phyloP scores from a whole-genome alignment of 2,797 vertebrate genomes.

The Borostomias antarcticus region DNA sequence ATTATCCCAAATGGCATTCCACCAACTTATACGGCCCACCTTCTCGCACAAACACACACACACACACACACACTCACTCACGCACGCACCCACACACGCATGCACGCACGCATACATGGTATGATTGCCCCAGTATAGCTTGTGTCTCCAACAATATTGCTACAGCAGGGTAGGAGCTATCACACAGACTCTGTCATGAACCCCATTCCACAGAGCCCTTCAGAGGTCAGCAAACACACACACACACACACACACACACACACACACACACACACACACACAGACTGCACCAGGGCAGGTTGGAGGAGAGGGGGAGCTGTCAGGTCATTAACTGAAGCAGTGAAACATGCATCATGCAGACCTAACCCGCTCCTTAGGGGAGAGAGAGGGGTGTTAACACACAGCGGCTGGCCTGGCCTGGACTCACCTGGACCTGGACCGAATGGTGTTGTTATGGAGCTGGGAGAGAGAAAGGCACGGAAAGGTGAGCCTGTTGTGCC shows the following conservation, averaged over 20 bases:
- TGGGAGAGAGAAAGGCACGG: not conserved
- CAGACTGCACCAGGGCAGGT: not conserved
- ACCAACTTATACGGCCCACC: slow-evolving; percentile 3
- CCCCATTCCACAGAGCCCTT: slow-evolving; percentile 4
- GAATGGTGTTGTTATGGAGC: too few species aligned
- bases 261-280: slow-evolving; percentile 11
- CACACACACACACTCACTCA: not conserved
- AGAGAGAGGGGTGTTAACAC: slow-evolving; percentile 42
- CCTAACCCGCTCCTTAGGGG: slow-evolving; percentile 25
- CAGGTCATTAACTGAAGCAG: slow-evolving; percentile 65
- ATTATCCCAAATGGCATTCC: slow-evolving; percentile 4
- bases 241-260: not conserved
- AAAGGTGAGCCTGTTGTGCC: not conserved
- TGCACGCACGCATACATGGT: not conserved
- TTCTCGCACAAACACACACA: not conserved
- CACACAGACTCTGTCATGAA: not conserved
- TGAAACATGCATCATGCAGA: slow-evolving; percentile 50
- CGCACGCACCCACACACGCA: too few species aligned
- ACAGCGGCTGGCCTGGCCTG: slow-evolving; percentile 31
- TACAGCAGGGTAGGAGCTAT: not conserved
- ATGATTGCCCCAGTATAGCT: slow-evolving; percentile 2
- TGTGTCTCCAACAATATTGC: not conserved
- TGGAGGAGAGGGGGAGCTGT: slow-evolving; percentile 16
- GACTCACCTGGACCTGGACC: too few species aligned
- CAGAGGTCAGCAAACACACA: not conserved